A percentile compares a stretch with the other conserved stretches of the same genome.
Conservation (phyloP, 2,888 invertebrate genomes). For the Athalia rosae region DNA sequence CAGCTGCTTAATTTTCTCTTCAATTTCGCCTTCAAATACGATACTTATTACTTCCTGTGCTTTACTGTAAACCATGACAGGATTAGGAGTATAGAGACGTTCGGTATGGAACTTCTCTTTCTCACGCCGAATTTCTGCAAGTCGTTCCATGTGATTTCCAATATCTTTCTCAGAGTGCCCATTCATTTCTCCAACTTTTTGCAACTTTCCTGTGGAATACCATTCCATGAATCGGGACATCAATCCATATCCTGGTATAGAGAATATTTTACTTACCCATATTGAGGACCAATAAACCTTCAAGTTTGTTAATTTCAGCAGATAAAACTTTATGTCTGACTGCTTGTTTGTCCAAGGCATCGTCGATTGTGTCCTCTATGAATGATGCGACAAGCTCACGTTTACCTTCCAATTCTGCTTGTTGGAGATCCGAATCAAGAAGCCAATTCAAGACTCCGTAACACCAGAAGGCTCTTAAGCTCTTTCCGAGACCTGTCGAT, state of each 20-base stretch:
- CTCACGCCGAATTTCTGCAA: slow-evolving; percentile 58
- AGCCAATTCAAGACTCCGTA: slow-evolving; percentile 63
- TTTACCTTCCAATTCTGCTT: slow-evolving; percentile 47
- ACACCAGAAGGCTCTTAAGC: slow-evolving; percentile 66
- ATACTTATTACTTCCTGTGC: slow-evolving; percentile 55
- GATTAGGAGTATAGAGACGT: slow-evolving; percentile 63
- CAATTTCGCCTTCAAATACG: slow-evolving; percentile 53
- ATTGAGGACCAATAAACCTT: slow-evolving; percentile 53
- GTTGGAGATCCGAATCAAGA: slow-evolving; percentile 34
- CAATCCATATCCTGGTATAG: neutral
- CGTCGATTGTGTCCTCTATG: slow-evolving; percentile 58
- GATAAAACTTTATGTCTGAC: slow-evolving; percentile 59
- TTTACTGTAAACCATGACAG: slow-evolving; percentile 60
- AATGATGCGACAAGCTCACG: slow-evolving; percentile 48
- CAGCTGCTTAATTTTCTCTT: slow-evolving; percentile 49
- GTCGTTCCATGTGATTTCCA: slow-evolving; percentile 53
- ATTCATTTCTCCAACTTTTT: neutral
- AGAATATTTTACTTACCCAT: slow-evolving; percentile 54
- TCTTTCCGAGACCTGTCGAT: slow-evolving; percentile 55
- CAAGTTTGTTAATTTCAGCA: slow-evolving; percentile 61
- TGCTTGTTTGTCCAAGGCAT: slow-evolving; percentile 58
- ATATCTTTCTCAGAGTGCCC: slow-evolving; percentile 20
- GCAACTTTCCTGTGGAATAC: slow-evolving; percentile 11
- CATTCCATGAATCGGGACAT: neutral
- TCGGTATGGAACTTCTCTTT: slow-evolving; percentile 60